These are phyloP conservation scores for Cephus runcator DNA, from an alignment of 2,888 invertebrate species.

Conservation along the genomic window DNA sequence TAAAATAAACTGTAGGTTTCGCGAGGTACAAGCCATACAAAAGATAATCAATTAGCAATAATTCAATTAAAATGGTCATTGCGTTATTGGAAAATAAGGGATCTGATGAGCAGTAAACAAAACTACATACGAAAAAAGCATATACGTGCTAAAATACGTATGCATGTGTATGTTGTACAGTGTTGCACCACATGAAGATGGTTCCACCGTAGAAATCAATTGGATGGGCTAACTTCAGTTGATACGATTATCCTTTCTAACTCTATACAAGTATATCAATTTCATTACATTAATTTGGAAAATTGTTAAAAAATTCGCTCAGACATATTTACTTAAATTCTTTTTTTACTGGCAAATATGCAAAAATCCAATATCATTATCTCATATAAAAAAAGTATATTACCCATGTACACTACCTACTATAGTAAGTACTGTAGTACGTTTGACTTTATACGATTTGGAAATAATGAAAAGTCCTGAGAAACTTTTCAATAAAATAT, in stretches of 20 bases:
- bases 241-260: not conserved
- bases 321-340: not conserved
- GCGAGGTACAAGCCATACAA: slow-evolving; percentile 5
- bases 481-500: too few relatives aligned
- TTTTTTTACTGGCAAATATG: not conserved
- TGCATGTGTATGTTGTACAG: not conserved
- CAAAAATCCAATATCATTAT: not conserved
- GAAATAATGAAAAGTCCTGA: too few relatives aligned
- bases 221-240: not conserved
- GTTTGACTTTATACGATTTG: too few relatives aligned
- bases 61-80: slow-evolving; percentile 36
- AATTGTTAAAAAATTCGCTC: not conserved
- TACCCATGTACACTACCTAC: too few relatives aligned
- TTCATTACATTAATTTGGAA: not conserved
- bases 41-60: slow-evolving; percentile 37
- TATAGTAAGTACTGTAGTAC: too few relatives aligned
- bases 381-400: not conserved
- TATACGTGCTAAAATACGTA: not conserved
- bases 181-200: not conserved
- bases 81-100: slow-evolving; percentile 21
- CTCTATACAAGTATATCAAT: not conserved
- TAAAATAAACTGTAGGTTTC: not conserved
- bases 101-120: slow-evolving; percentile 19
- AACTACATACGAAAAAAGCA: slow-evolving; percentile 9
- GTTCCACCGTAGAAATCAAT: not conserved